These are phyloP conservation scores for Zophobas atratus DNA, from an alignment of 1,140 invertebrate species.

Conservation along the genomic window DNA sequence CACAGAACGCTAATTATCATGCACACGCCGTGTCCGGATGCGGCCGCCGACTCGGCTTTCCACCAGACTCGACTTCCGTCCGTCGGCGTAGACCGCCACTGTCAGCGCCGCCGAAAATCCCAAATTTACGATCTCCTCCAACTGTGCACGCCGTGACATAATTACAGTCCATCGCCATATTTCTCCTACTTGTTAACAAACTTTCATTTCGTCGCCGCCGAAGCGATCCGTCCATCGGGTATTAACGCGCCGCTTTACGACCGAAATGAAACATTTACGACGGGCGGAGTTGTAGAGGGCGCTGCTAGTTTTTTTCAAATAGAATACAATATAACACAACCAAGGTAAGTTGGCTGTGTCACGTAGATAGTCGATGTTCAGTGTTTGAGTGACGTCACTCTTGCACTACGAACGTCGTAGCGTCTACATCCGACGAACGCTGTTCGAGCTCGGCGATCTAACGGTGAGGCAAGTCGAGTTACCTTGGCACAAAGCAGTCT, in stretches of 20 bases:
- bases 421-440: slow-evolving; percentile 44
- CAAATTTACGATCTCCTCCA: slow-evolving; percentile 11
- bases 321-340: no score
- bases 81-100: background rate
- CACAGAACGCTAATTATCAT: background rate
- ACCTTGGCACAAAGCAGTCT: slow-evolving; percentile 52
- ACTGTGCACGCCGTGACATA: slow-evolving; percentile 23
- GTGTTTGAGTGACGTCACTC: background rate
- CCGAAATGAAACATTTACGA: background rate
- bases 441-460: slow-evolving; percentile 45
- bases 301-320: no score
- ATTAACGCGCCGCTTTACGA: background rate
- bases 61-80: background rate
- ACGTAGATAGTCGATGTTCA: no score
- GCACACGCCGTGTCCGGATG: background rate
- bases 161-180: slow-evolving; percentile 35
- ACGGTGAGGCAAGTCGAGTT: slow-evolving; percentile 56
- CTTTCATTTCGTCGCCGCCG: slow-evolving; percentile 40
- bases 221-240: slow-evolving; percentile 23
- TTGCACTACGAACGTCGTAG: background rate
- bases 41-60: background rate
- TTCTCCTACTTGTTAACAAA: slow-evolving; percentile 46
- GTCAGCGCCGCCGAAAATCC: background rate
- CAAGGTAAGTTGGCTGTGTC: no score
- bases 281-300: no score